These are phyloP conservation scores for Morbakka virulenta DNA, from an alignment of 30 jellyfish, hydroid and myxozoan genomes.

Conservation along the genomic window DNA sequence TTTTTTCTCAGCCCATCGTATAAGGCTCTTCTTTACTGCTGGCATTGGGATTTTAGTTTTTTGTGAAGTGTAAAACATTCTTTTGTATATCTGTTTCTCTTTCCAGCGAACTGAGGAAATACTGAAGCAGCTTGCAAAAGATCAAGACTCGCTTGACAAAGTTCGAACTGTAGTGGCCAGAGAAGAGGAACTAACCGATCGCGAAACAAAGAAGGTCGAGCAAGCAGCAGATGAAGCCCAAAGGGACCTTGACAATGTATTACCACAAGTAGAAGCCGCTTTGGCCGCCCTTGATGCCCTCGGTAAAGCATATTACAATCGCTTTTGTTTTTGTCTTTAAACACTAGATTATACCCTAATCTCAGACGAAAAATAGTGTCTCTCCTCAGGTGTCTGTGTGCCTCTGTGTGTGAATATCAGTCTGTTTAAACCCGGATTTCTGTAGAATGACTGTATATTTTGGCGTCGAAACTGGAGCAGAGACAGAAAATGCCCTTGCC, in stretches of 20 bases:
- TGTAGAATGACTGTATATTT: neutral
- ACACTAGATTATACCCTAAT: too few species aligned
- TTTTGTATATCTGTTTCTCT: neutral
- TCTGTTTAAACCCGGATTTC: neutral
- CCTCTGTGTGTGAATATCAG: neutral
- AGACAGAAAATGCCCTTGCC: too few species aligned
- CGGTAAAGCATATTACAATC: constrained; percentile 22
- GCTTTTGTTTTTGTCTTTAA: neutral
- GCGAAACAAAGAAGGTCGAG: constrained; percentile 76
- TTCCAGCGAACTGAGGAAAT: constrained; percentile 73
- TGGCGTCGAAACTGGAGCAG: neutral
- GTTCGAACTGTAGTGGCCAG: constrained; percentile 72
- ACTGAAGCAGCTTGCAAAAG: constrained; percentile 70
- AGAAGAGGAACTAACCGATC: constrained; percentile 80
- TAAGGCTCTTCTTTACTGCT: too few species aligned
- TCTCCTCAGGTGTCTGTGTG: neutral
- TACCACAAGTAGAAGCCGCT: constrained; percentile 86
- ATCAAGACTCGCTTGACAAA: constrained; percentile 65
- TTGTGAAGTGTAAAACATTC: too few species aligned
- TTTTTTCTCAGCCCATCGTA: too few species aligned
- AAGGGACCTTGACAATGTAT: constrained; percentile 60
- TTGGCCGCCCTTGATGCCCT: constrained; percentile 81
- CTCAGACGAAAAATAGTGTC: too few species aligned
- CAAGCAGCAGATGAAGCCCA: constrained; percentile 80
- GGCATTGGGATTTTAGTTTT: too few species aligned